Percentiles rank a stretch among this genome's conserved stretches.
Evolutionary conservation across 2,113 vertebrate species (phyloP).

Genomic region (Spilogale gracilis): DNA sequence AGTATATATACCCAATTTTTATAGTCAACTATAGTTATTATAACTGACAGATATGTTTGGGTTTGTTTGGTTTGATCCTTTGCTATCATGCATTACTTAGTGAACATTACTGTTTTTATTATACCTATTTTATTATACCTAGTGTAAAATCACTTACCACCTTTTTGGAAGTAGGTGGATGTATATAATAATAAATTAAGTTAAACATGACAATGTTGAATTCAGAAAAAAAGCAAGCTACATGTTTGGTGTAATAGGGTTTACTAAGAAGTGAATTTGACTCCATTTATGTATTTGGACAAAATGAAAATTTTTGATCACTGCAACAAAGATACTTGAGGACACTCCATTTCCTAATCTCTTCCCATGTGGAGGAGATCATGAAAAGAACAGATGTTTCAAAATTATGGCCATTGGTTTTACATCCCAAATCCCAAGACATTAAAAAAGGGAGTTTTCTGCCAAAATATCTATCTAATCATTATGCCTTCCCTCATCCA

Average conservation of each 20-base stretch:
- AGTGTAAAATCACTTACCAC: background rate
- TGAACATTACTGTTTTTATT: background rate
- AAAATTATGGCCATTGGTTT: conserved; percentile 62
- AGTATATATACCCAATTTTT: background rate
- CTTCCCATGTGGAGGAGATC: conserved; percentile 35
- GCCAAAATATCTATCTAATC: conserved; percentile 60
- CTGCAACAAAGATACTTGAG: conserved; percentile 62
- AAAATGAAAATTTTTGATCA: conserved; percentile 39
- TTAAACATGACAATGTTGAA: conserved; percentile 8
- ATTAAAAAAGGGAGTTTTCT: conserved; percentile 42
- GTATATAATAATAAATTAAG: background rate
- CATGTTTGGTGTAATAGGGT: background rate
- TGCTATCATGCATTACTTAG: background rate
- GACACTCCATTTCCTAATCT: conserved; percentile 57
- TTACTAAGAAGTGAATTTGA: conserved; percentile 15
- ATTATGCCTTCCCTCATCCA: conserved; percentile 51
- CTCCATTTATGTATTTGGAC: background rate
- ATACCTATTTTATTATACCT: background rate
- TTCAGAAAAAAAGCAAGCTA: background rate
- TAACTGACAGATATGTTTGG: background rate
- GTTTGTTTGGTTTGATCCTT: background rate
- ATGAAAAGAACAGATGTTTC: conserved; percentile 58
- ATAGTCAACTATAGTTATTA: background rate
- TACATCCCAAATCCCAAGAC: conserved; percentile 36
- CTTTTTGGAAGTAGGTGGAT: background rate